phyloP scores from a whole-genome alignment of 1,140 invertebrate genomes.

The Phenacoccus solenopsis region DNA sequence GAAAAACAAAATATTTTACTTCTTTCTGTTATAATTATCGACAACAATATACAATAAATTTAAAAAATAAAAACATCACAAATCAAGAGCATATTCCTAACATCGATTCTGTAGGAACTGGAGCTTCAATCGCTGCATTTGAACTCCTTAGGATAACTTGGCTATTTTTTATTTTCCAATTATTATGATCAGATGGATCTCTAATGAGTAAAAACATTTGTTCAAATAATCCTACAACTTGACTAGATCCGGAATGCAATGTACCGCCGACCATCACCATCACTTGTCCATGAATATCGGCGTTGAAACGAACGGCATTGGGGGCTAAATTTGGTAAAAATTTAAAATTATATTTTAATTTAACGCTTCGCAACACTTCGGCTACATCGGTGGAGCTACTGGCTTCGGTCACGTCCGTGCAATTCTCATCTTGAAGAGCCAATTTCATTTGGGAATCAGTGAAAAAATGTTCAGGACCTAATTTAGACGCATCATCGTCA shows the following conservation, averaged over 20 bases:
- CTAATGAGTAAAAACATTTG: slow-evolving; percentile 45
- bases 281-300: slow-evolving; percentile 45
- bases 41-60: too few species aligned
- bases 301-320: slow-evolving; percentile 40
- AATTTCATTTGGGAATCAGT: slow-evolving; percentile 34
- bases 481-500: slow-evolving; percentile 28
- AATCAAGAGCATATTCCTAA: not conserved
- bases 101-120: not conserved
- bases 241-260: slow-evolving; percentile 36
- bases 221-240: slow-evolving; percentile 44
- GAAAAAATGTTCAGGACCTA: slow-evolving; percentile 44
- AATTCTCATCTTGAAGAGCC: slow-evolving; percentile 26
- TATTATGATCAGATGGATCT: slow-evolving; percentile 43
- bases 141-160: not conserved
- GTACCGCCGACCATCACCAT: slow-evolving; percentile 46
- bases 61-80: not conserved
- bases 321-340: slow-evolving; percentile 45
- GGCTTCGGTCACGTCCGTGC: slow-evolving; percentile 25
- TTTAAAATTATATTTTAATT: slow-evolving; percentile 36
- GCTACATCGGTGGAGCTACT: slow-evolving; percentile 30
- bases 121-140: not conserved
- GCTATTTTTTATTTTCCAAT: slow-evolving; percentile 44
- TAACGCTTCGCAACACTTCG: slow-evolving; percentile 32
- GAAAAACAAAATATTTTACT: too few species aligned
- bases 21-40: too few species aligned